Evolutionary conservation across 1,140 invertebrate species (phyloP).

Genomic region (Drosophila saltans): DNA sequence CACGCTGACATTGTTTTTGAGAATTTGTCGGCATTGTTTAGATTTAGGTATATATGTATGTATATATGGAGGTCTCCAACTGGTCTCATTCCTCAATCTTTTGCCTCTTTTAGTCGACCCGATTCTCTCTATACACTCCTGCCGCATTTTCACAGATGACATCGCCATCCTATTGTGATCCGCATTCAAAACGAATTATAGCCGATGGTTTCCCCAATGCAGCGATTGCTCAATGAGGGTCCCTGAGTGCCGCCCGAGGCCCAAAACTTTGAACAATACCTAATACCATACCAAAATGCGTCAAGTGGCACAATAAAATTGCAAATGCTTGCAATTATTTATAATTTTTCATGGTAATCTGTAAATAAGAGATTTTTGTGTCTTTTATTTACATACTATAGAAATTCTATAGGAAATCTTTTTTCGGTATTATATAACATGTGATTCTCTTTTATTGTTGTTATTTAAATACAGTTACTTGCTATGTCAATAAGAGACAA

Average conservation of each 20-base stretch:
- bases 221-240: neutral
- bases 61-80: constrained; percentile 15
- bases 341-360: constrained; percentile 22
- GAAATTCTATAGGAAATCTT: neutral
- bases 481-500: too few species aligned
- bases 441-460: neutral
- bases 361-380: neutral
- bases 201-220: constrained; percentile 27
- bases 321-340: neutral
- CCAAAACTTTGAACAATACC: constrained; percentile 53
- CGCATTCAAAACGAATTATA: constrained; percentile 63
- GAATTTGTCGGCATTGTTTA: constrained; percentile 66
- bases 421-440: neutral
- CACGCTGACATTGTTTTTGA: constrained; percentile 76
- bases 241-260: constrained; percentile 35
- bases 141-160: constrained; percentile 49
- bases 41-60: constrained; percentile 23
- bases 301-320: constrained; percentile 30
- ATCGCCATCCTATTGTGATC: constrained; percentile 57
- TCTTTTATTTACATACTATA: neutral
- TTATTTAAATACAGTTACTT: neutral
- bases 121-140: constrained; percentile 12
- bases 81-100: neutral
- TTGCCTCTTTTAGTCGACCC: neutral
- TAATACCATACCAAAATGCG: constrained; percentile 43